Base-by-base conservation (phyloP, 1,140 invertebrate genomes). In the Drosophila suzukii region DNA sequence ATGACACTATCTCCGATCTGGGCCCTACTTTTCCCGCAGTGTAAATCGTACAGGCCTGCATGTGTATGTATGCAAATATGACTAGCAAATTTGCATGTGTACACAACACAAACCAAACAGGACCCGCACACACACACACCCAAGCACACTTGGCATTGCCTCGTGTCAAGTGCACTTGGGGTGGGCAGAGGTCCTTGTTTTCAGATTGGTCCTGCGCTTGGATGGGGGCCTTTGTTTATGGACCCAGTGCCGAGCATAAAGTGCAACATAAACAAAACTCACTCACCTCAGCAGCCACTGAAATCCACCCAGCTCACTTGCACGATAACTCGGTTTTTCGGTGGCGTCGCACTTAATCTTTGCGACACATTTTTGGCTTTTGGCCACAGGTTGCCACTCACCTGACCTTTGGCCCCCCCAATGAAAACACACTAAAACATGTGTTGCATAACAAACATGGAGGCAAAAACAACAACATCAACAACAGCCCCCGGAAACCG, bases 181-280 rank as follows among this genome's bases (percentile, higher is more conserved):
- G 41, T 71, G 68, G 58, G 57, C 65, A 53, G 15, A 53, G 60
- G 60, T 53, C 47, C 65, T 68, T 65, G 60, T 53, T 68, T 65
- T n/a, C 4, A 59, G 36, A 53, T 38, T 43, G 27, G 30, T 39
- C 20, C n/a, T 62, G 61, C 44, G 7, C 12, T 24, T 27, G 12
- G 32, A 56, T 68, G 51, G 66, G 50, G 41, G 30, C 63, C n/a
- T 61, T 47, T 83, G 83, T 86, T 86, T 83, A 88, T 88, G 57
- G 61, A 76, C 59, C 76, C 55, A 59, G 15, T 61, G 38, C 46
- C 66, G 38, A 66, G 34, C 60, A 54, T 62, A 82, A 75, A 86
- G 83, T 86, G 83, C 83, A 86, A 76, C 83, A 88, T 88, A 86
- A 86, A 88, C 83, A 79, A 86, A 79, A 68, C 71, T 56, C 67